Evolutionary conservation across 2,113 vertebrate species (phyloP).

Genomic region (Grantiella picta): DNA sequence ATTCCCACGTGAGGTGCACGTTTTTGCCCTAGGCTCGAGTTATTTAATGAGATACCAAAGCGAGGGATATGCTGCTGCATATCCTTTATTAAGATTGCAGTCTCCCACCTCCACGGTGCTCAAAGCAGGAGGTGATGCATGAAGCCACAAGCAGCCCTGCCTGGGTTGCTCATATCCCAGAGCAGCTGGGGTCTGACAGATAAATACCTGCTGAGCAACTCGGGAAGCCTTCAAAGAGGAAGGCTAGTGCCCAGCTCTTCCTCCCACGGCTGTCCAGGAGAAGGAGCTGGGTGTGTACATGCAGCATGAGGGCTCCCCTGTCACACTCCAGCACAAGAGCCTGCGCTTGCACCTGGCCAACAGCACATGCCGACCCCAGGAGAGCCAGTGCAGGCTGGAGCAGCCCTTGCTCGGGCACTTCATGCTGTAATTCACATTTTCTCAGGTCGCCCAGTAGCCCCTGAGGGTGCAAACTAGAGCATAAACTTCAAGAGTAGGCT

Average conservation of each 20-base stretch:
- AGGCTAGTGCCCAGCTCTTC: not conserved
- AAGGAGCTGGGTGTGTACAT: not conserved
- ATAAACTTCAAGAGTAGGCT: not conserved
- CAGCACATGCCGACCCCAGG: rapidly evolving
- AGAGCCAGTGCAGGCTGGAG: not conserved
- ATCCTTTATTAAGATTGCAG: not conserved
- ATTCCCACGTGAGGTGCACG: not conserved
- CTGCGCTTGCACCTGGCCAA: not conserved
- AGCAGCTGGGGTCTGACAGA: not conserved
- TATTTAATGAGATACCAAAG: not conserved
- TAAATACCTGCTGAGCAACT: not conserved
- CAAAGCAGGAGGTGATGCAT: not conserved
- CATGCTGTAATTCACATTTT: not conserved
- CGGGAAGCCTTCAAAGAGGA: not conserved
- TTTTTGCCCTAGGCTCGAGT: not conserved
- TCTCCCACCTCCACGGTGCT: not conserved
- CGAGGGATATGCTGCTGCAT: not conserved
- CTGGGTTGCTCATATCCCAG: not conserved
- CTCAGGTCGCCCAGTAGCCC: not conserved
- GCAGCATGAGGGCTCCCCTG: rapidly evolving
- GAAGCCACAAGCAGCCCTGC: not conserved
- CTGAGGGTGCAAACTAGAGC: not conserved
- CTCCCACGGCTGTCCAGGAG: rapidly evolving
- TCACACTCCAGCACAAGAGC: not conserved
- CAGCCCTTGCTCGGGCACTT: rapidly evolving